Evolutionary conservation across 1,140 invertebrate genomes (phyloP).

Genomic region (Chionoecetes opilio): DNA sequence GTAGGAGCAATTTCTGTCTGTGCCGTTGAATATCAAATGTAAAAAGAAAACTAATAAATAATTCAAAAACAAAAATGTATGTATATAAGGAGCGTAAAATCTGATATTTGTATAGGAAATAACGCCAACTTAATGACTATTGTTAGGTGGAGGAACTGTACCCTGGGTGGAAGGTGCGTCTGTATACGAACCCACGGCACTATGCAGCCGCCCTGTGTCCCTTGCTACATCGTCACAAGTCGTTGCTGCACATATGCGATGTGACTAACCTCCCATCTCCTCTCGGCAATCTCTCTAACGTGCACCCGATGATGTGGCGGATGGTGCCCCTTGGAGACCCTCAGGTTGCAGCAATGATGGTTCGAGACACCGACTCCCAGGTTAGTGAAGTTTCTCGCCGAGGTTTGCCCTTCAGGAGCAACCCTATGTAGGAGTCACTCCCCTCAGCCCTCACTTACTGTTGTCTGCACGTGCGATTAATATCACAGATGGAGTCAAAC

Average conservation of each 20-base stretch:
- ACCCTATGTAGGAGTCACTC: no score
- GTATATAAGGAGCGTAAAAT: background rate
- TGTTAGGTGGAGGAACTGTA: conserved; percentile 42
- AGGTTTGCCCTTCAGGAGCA: no score
- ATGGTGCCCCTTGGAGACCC: conserved; percentile 71
- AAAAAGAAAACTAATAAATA: background rate
- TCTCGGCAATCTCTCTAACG: conserved; percentile 46
- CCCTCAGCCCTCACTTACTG: no score
- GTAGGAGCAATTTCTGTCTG: background rate
- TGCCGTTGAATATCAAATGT: background rate
- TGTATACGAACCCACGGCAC: conserved; percentile 66
- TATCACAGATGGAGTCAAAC: no score
- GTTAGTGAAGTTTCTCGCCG: conserved; percentile 42
- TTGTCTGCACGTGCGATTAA: no score
- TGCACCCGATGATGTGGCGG: conserved; percentile 75
- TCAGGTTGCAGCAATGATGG: conserved; percentile 67
- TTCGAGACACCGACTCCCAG: conserved; percentile 75
- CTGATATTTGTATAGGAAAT: background rate
- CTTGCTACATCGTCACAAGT: conserved; percentile 36
- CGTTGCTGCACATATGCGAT: conserved; percentile 63
- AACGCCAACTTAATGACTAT: background rate
- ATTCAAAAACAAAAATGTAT: background rate
- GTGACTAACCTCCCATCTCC: conserved; percentile 52
- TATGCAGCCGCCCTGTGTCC: conserved; percentile 62
- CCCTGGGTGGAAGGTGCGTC: conserved; percentile 70